A percentile compares a stretch with the other conserved stretches of the same genome.
Evolutionary conservation across 2,113 vertebrate genomes (phyloP).

Genomic region (Oncorhynchus kisutch): DNA sequence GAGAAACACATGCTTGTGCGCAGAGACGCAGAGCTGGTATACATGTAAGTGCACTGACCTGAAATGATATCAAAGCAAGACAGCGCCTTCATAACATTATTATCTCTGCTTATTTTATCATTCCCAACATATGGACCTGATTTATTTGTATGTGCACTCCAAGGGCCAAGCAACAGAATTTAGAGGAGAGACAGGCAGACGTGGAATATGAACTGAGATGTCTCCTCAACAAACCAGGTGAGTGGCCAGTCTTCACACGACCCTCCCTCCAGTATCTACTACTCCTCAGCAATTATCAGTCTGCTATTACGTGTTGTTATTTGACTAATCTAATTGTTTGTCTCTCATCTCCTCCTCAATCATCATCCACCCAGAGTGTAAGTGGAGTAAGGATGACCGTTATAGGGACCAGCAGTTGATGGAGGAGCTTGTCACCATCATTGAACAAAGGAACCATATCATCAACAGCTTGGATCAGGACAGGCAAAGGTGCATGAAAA

Average conservation of each 20-base stretch:
- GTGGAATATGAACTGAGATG: slow-evolving; percentile 89
- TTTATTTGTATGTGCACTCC: slow-evolving; percentile 11
- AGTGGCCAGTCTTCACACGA: neutral
- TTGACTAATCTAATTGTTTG: neutral
- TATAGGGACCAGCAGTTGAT: slow-evolving; percentile 82
- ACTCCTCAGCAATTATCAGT: neutral
- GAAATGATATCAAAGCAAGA: neutral
- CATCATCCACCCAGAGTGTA: slow-evolving; percentile 73
- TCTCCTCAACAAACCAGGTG: slow-evolving; percentile 88
- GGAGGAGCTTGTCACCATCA: slow-evolving; percentile 83
- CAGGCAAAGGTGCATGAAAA: slow-evolving; percentile 79
- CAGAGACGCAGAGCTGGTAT: slow-evolving; percentile 84
- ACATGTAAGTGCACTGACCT: slow-evolving; percentile 79
- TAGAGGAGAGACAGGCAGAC: slow-evolving; percentile 89
- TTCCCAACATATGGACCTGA: neutral
- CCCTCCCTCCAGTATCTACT: neutral
- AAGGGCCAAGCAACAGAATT: slow-evolving; percentile 87
- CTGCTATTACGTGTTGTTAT: neutral
- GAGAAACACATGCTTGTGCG: slow-evolving; percentile 85
- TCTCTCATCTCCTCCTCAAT: neutral
- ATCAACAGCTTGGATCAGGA: slow-evolving; percentile 89
- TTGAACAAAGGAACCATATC: slow-evolving; percentile 90
- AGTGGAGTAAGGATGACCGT: slow-evolving; percentile 83
- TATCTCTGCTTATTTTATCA: neutral
- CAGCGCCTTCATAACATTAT: neutral